phyloP scores from a whole-genome alignment of 2,113 vertebrate genomes.

The Athene cunicularia region DNA sequence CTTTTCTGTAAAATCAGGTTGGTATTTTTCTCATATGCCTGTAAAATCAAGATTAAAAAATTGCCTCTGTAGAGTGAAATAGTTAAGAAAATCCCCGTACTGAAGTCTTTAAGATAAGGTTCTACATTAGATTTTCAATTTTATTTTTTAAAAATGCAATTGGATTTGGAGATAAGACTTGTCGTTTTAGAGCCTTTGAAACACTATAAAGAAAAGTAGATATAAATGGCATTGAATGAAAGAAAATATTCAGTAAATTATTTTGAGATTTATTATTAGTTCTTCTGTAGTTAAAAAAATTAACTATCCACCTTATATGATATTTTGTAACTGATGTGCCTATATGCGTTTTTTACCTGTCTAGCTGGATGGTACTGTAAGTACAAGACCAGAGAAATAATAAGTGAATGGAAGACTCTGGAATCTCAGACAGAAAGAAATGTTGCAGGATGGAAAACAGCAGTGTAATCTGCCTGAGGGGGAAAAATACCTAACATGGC shows the following conservation, averaged over 20 bases:
- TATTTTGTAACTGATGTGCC: not conserved
- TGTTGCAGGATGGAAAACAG: not conserved
- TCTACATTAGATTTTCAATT: not conserved
- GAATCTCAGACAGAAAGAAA: not conserved
- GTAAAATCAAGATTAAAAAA: not conserved
- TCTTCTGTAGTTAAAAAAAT: not conserved
- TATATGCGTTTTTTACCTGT: not conserved
- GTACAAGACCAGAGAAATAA: not conserved
- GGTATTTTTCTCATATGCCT: not conserved
- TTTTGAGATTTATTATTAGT: not conserved
- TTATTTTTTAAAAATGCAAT: not conserved
- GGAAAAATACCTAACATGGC: not conserved
- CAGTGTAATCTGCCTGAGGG: not conserved
- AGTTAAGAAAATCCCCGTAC: not conserved
- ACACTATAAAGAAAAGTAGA: not conserved
- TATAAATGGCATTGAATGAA: not conserved
- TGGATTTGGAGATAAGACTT: not conserved
- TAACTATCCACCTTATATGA: not conserved
- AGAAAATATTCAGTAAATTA: not conserved
- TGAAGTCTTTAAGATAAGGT: not conserved
- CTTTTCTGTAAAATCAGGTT: not conserved
- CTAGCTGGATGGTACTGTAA: not conserved
- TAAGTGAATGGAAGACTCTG: not conserved
- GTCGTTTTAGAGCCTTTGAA: not conserved
- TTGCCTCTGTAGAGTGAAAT: not conserved